Evolutionary conservation across 2,113 vertebrate genomes (phyloP), one percentile per base, ranked within the genome.

Genomic region (Hippolais icterina): DNA sequence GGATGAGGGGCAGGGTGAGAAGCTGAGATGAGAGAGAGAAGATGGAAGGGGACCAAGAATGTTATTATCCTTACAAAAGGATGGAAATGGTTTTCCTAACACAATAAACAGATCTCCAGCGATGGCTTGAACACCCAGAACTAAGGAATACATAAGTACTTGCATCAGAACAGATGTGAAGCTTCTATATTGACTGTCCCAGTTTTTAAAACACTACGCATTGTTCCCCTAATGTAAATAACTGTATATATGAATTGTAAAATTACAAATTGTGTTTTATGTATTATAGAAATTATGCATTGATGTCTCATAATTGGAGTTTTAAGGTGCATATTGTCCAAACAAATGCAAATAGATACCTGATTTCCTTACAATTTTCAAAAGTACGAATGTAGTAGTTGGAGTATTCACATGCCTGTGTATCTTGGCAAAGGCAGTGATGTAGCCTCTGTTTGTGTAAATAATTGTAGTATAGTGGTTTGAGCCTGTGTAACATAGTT

Each of bases 351-450:
- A 42, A 31, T 13, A 54, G 14, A 31, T 41, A 25, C 12, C 6
- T 69, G 35, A 50, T 29, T 66, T 59, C 11, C 60, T 71, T 24
- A 60, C 5, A 4, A 33, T 60, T 90, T 87, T 85, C 49, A 52
- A 56, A 83, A 82, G 18, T 47, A 42, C 8, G 50, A 18, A 12
- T 11, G 49, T 3, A 33, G 13, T 6, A 70, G 7, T 68, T 89
- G n/a, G 46, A 0, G 0, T 27, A 70, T 20, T 44, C 21, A 33
- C 2, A 25, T 31, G 5, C 16, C 12, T 57, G 3, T 33, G 0
- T 33, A 29, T 41, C 33, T 64, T 44, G 24, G 17, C 54, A 92
- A 57, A 9, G 13, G 23, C 64, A 65, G 11, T 5, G 2, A 31
- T 37, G 29, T 23, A 72, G 56, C 8, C 6, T 63, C 44, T 47